Evolutionary conservation across 2,113 vertebrate genomes (phyloP), one percentile per base, ranked within the genome.

Genomic region (Gopherus evgoodei): DNA sequence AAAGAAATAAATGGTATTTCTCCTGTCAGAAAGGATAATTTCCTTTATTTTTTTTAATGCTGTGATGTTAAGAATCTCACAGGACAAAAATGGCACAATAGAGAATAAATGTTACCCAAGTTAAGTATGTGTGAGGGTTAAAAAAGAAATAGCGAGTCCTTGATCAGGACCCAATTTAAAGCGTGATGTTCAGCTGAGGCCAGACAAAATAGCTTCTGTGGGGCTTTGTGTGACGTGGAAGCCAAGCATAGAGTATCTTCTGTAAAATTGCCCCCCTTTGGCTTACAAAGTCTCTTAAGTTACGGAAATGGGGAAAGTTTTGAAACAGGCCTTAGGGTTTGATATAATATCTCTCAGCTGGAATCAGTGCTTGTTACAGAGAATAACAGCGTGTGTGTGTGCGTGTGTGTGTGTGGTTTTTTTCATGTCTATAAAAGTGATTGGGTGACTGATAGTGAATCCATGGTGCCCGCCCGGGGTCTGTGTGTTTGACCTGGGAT

Each of bases 391-490:
- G 3, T 92, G 84, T 94, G 42, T 4, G 42, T 42, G 42, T 42
- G 42, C 4, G 42, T 42, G 38, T 38, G 38, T 38, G 38, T 38
- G 38, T 38, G 38, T 93, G 90, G 83, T 65, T 78, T 56, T 38
- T 56, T 17, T 29, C 10, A 94, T 96, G 97, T 93, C 97, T 97
- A 97, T 97, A 94, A 98, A 98, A 98, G 98, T 89, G 81, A 98
- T 97, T 98, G 97, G 97, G 97, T 98, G 97, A 98, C 97, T 98
- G 96, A 97, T 98, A 98, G 97, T 31, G 3, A 98, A 98, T 97
- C 97, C 91, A 81, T 97, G 97, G 97, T 96, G 96, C 93, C 97
- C 97, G 96, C 93, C 97, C 97, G 96, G 96, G 94, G 96, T 93
- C 96, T 97, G 91, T 96, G 97, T 97, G 87, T 97, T 96, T 98